A percentile compares a stretch with the other conserved stretches of the same genome.
These are phyloP conservation scores for Caranx melampygus DNA, from an alignment of 2,113 vertebrate species.

Conservation along the genomic window DNA sequence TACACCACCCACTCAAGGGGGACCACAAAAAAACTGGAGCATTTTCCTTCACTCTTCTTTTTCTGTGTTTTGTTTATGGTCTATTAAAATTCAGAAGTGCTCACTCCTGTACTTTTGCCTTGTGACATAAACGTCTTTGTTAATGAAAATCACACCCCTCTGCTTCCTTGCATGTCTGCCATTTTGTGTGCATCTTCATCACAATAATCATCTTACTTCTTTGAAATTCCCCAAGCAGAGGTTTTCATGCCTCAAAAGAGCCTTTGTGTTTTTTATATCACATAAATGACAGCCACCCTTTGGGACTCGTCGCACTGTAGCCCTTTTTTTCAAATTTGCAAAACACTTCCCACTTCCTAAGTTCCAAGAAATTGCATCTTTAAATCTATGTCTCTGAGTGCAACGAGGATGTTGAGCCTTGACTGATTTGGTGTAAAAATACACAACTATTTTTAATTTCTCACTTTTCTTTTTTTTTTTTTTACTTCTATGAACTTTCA, in stretches of 20 bases:
- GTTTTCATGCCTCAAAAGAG: constrained; percentile 54
- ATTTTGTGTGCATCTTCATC: constrained; percentile 40
- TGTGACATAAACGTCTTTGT: constrained; percentile 35
- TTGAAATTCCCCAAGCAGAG: constrained; percentile 35
- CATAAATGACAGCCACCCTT: constrained; percentile 51
- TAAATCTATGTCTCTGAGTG: constrained; percentile 19
- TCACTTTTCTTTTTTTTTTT: constrained; percentile 18
- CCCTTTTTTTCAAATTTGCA: constrained; percentile 44
- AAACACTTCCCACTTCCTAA: constrained; percentile 30
- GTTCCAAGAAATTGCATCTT: constrained; percentile 43
- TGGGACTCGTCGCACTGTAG: constrained; percentile 48
- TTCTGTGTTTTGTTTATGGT: constrained; percentile 29
- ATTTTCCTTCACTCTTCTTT: constrained; percentile 20
- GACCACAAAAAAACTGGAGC: constrained; percentile 23
- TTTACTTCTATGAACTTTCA: constrained; percentile 22
- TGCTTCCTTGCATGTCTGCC: constrained; percentile 6
- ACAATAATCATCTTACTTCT: constrained; percentile 28
- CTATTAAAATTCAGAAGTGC: constrained; percentile 42
- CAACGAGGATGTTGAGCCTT: not conserved
- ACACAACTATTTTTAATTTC: constrained; percentile 40
- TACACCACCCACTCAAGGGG: constrained; percentile 51
- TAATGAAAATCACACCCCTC: constrained; percentile 29
- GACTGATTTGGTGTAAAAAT: constrained; percentile 42
- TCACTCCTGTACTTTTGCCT: constrained; percentile 38
- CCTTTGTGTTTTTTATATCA: constrained; percentile 40